Evolutionary conservation across 2,888 invertebrate species (phyloP).

Genomic region (Sphaeridia pumilis): DNA sequence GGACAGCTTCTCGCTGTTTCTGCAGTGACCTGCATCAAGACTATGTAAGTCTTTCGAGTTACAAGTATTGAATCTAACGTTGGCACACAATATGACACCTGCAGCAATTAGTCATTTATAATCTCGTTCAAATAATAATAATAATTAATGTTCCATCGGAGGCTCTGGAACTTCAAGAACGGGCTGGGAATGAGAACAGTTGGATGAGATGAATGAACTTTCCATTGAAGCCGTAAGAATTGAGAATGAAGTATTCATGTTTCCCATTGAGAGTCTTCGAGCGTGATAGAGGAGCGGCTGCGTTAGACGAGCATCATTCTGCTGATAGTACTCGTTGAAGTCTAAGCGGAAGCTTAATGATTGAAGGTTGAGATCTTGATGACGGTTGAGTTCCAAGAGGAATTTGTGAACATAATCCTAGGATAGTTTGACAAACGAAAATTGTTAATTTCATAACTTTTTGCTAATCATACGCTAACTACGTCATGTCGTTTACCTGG

Average conservation of each 20-base stretch:
- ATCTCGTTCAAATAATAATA: too few species aligned
- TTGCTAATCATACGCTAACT: too few species aligned
- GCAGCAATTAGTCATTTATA: too few species aligned
- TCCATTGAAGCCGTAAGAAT: slow-evolving; percentile 12
- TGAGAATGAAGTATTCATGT: background rate
- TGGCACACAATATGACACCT: too few species aligned
- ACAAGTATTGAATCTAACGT: too few species aligned
- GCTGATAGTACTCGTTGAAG: slow-evolving; percentile 90
- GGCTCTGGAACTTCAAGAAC: background rate
- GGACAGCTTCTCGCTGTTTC: too few species aligned
- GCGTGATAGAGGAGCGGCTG: slow-evolving; percentile 45
- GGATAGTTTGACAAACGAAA: background rate
- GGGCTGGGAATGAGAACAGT: background rate
- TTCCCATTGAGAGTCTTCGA: slow-evolving; percentile 36
- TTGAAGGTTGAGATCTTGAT: slow-evolving; percentile 74
- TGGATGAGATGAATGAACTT: slow-evolving; percentile 3
- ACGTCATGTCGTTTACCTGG: slow-evolving; percentile 22
- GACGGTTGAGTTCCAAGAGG: slow-evolving; percentile 67
- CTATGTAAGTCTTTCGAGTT: too few species aligned
- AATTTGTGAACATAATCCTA: slow-evolving; percentile 76
- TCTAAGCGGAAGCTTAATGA: slow-evolving; percentile 82
- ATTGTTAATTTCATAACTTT: too few species aligned
- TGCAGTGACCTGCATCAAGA: too few species aligned
- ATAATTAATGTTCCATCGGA: background rate
- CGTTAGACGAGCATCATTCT: slow-evolving; percentile 62